Evolutionary conservation across 2,888 invertebrate genomes (phyloP), one percentile per base, ranked within the genome.

Genomic region (Helobdella robusta): DNA sequence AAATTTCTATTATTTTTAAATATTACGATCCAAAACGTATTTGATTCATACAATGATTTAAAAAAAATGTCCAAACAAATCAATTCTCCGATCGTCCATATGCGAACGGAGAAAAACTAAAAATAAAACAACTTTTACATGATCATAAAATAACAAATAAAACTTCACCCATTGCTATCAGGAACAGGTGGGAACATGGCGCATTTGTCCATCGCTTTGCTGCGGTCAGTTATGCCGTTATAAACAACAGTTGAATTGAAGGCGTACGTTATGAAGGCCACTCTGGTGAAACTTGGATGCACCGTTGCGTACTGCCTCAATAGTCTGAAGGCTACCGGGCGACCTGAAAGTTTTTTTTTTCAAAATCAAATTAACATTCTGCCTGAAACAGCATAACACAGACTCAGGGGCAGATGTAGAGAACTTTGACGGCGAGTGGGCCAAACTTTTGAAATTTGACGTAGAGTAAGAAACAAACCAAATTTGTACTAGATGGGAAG

Each of bases 221-320:
- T 46, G 23, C 32, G 11, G 34, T n/a, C 48, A 3, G 68, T 62
- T 25, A 71, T 70, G 36, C 54, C 50, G 35, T 71, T 70, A 28
- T 68, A 65, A 28, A 54, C 67, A 11, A 70, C 46, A 23, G 62
- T 59, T 40, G 52, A 34, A 40, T 69, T 50, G 36, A 30, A 48
- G n/a, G 66, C 61, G 58, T 68, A 71, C 8, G 68, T 68, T 36
- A 71, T 66, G 59, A 64, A 62, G 15, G 70, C 68, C 23, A 67
- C n/a, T 5, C 71, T 65, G 30, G 66, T 65, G 50, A 64, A 70
- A 52, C 65, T 63, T 0, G 67, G 59, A 35, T 71, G 69, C 5
- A 71, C 40, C n/a, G 66, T 68, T 32, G 67, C 69, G 61, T 69
- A 69, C 35, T 67, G 66, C 48, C 52, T 56, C n/a, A 69, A 34